These are phyloP conservation scores for Cairina moschata DNA, from an alignment of 2,113 vertebrate genomes.

Conservation along the genomic window DNA sequence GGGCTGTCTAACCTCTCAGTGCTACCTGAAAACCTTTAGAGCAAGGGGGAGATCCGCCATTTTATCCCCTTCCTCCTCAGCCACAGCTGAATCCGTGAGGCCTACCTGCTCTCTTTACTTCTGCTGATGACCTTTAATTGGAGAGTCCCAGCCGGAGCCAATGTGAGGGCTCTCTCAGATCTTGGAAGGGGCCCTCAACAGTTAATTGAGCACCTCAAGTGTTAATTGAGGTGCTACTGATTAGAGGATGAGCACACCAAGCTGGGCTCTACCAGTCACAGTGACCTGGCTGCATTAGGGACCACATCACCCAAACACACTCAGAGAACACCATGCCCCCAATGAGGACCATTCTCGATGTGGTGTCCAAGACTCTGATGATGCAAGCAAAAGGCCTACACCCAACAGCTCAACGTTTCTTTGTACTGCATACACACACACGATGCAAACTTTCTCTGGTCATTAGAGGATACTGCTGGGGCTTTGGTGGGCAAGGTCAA, in stretches of 20 bases:
- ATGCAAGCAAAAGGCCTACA: neutral
- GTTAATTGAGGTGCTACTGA: neutral
- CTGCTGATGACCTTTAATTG: neutral
- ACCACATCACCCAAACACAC: neutral
- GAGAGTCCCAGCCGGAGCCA: neutral
- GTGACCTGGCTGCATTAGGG: neutral
- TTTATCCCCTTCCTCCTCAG: neutral
- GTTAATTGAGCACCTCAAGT: neutral
- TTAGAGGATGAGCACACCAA: neutral
- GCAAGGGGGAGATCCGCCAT: neutral
- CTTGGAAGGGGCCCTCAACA: neutral
- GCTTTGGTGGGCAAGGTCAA: constrained; percentile 29
- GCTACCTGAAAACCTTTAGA: neutral
- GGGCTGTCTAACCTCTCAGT: neutral
- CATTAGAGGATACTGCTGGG: neutral
- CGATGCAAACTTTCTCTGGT: neutral
- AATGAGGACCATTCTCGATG: neutral
- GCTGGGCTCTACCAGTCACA: neutral
- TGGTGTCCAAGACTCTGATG: neutral
- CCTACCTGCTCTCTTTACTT: neutral
- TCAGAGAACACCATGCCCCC: neutral
- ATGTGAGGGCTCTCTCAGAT: neutral
- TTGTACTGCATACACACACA: neutral
- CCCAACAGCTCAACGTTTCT: fast-evolving
- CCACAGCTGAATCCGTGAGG: neutral